These are phyloP conservation scores for Amphibalanus amphitrite DNA, from an alignment of 1,140 invertebrate species.

Conservation along the genomic window DNA sequence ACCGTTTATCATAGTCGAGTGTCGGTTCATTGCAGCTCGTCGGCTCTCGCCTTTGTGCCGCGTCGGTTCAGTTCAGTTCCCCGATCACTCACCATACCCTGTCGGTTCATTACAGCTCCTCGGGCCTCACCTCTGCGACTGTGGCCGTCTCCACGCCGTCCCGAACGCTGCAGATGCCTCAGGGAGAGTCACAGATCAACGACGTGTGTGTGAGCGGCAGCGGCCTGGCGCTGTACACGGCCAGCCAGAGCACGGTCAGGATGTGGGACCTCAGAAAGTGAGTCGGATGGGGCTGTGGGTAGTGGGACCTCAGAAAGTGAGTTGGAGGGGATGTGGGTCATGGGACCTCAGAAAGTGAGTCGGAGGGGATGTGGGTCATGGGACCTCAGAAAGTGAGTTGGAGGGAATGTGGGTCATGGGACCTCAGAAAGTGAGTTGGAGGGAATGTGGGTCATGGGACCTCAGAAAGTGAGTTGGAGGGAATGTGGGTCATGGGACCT, in stretches of 20 bases:
- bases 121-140: constrained; percentile 37
- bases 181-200: constrained; percentile 47
- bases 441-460: no score
- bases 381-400: no score
- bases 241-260: constrained; percentile 55
- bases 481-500: no score
- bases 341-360: no score
- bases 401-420: no score
- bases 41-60: neutral
- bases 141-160: constrained; percentile 31
- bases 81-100: neutral
- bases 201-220: constrained; percentile 42
- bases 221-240: constrained; percentile 49
- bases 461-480: no score
- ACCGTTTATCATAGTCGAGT: no score
- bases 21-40: no score
- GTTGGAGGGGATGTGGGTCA: no score
- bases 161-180: constrained; percentile 36
- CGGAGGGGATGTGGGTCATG: no score
- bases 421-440: no score
- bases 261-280: constrained; percentile 69
- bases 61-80: neutral
- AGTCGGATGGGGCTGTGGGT: constrained; percentile 18
- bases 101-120: constrained; percentile 32
- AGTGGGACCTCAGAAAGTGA: no score